phyloP scores from a whole-genome alignment of 2,797 vertebrate genomes.

The Leptatherina wallacei region DNA sequence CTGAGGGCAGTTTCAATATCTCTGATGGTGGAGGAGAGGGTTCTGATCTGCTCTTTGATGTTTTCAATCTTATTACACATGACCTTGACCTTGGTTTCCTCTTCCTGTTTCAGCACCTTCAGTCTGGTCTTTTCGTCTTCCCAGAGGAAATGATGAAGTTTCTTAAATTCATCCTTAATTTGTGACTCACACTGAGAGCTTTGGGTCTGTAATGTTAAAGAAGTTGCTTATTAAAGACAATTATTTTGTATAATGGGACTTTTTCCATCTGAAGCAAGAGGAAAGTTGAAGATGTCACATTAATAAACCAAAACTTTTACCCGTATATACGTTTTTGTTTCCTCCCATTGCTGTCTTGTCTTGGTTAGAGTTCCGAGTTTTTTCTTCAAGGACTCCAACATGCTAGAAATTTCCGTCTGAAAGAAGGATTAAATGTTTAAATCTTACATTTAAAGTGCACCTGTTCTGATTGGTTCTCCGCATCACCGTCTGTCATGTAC shows the following conservation, averaged over 20 bases:
- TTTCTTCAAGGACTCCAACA: constrained; percentile 62
- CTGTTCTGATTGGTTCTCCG: neutral
- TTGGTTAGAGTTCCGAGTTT: constrained; percentile 59
- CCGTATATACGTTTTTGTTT: constrained; percentile 69
- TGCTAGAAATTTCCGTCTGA: constrained; percentile 64
- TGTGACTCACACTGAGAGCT: constrained; percentile 44
- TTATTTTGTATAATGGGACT: neutral
- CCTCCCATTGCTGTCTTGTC: constrained; percentile 67
- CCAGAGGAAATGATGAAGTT: constrained; percentile 67
- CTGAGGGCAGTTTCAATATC: constrained; percentile 48
- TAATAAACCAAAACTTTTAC: constrained; percentile 33
- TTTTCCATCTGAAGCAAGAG: neutral
- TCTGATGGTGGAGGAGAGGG: constrained; percentile 52
- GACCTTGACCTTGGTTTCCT: constrained; percentile 58
- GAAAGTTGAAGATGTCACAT: neutral
- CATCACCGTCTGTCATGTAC: neutral
- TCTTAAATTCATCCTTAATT: constrained; percentile 75
- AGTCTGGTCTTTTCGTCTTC: constrained; percentile 68
- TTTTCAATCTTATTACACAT: constrained; percentile 67
- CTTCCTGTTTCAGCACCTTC: constrained; percentile 66
- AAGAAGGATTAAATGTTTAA: constrained; percentile 1
- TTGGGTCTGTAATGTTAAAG: constrained; percentile 66
- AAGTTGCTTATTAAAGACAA: constrained; percentile 13
- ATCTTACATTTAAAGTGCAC: neutral
- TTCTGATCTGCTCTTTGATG: constrained; percentile 61